Percentiles rank a stretch among this genome's conserved stretches.
phyloP scores from a whole-genome alignment of 1,140 invertebrate species.

The Oscheius sp. region DNA sequence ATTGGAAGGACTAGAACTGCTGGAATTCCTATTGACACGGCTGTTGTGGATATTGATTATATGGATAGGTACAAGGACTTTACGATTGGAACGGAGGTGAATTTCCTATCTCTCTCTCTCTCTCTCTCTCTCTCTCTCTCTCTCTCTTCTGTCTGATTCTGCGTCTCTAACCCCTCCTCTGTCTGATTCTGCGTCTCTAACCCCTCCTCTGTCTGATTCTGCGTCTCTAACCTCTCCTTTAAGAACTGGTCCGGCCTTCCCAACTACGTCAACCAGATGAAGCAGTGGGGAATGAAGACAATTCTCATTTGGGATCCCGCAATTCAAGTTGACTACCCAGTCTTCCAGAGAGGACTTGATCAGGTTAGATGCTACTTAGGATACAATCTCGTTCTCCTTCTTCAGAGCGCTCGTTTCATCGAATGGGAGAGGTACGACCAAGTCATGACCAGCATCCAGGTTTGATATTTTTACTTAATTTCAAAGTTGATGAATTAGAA shows the following conservation, averaged over 20 bases:
- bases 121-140: not conserved
- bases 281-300: slow-evolving; percentile 21
- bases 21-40: slow-evolving; percentile 61
- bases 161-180: too few relatives aligned
- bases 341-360: slow-evolving; percentile 36
- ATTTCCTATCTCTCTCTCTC: not conserved
- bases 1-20: slow-evolving; percentile 59
- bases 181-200: too few relatives aligned
- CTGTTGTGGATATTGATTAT: slow-evolving; percentile 72
- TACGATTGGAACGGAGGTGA: slow-evolving; percentile 68
- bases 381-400: too few relatives aligned
- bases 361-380: not conserved
- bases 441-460: slow-evolving; percentile 30
- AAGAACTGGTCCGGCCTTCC: slow-evolving; percentile 39
- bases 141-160: too few relatives aligned
- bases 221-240: not conserved
- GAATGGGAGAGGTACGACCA: slow-evolving; percentile 43
- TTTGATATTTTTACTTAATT: too few relatives aligned
- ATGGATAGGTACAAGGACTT: slow-evolving; percentile 84
- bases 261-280: slow-evolving; percentile 42
- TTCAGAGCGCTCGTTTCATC: slow-evolving; percentile 39
- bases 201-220: too few relatives aligned
- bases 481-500: too few relatives aligned
- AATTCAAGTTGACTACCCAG: slow-evolving; percentile 42
- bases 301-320: slow-evolving; percentile 44